Base-by-base conservation (phyloP, 2,888 invertebrate species). In the Leptinotarsa peninsularis region DNA sequence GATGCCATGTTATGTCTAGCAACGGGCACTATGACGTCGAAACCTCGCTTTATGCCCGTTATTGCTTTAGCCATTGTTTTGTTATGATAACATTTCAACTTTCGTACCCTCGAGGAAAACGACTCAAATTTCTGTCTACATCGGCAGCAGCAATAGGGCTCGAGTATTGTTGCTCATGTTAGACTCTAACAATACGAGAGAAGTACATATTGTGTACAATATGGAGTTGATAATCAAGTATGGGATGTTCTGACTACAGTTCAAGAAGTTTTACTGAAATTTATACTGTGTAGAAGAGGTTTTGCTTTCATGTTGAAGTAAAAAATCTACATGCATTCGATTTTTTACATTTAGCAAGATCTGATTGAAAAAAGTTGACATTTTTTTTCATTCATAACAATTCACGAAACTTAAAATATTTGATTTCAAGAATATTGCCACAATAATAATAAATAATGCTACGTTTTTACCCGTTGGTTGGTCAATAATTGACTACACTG, bases 91-190 rank as follows among this genome's bases (percentile, higher is more conserved):
- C 56, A 69, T 69, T 72, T 71, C 75, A 70, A 54, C 72, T 71
- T 56, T 58, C 33, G 58, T 67, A 63, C 78, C 80, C 79, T 78
- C 66, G 69, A 79, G 79, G 79, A 79, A 76, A 76, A 75, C 70
- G 72, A 74, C 74, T 69, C 77, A 78, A 75, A 80, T 80, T 77
- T 79, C 79, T 79, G 78, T 77, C 78, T 77, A 74, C 74, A 72
- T 75, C 33, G 72, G 76, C 71, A 76, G 72, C 73, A 73, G 56
- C 74, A 74, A 76, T 79, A 77, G 70, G 72, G 74, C 67, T 66
- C 71, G 68, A 73, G 72, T 75, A 72, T 66, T 76, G 70, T 72
- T 69, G 43, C 49, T 68, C 18, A 27, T 52, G 33, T 68, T 52
- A 21, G 4, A 4, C 23, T 60, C 23, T 43, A 60, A 14, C 21